Base-by-base conservation (phyloP, 2,888 invertebrate genomes). In the Oligia latruncula region DNA sequence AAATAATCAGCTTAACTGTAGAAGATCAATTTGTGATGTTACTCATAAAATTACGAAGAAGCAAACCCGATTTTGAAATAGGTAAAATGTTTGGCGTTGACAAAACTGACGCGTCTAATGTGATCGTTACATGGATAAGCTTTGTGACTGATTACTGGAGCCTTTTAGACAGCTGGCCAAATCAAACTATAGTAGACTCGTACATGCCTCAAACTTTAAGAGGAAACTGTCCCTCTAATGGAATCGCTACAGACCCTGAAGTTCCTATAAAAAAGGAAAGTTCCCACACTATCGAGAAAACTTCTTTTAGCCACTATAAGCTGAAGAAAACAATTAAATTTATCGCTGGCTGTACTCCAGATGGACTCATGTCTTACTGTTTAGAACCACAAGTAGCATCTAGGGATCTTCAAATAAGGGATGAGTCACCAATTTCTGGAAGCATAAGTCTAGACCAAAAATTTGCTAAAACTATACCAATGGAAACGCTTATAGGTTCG, bases 1-100 rank as follows among this genome's bases (percentile, higher is more conserved):
- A 9, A 0, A 2, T 55, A 11, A 72, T 17, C 20, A 62, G 13
- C 4, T 64, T 80, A 46, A 29, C 80, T 23, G 67, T 17, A 6
- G 55, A 73, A 70, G 74, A 80, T 49, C 80, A 80, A 35, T 80
- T 80, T 68, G n/a, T 80, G 13, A 80, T 80, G 17, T 40, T 80
- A 17, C 73, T 80, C 20, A 68, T 68, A 40, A 74, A 84, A 66
- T 76, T 78, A 71, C 67, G 82, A 78, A 62, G 66, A 74, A 71
- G 29, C 68, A 64, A 78, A n/a, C 46, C 75, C 13, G 77, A 82
- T 65, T 71, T 62, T 65, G 73, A 75, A 62, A 71, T 74, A 70
- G 71, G 68, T 6, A 80, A 80, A 74, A 80, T 80, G 58, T 80
- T 80, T 68, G 68, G 74, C 6, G 55, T 80, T 0, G 58, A 35